Evolutionary conservation across 2,797 vertebrate species (phyloP).

Genomic region (Anisognathus igniventris): DNA sequence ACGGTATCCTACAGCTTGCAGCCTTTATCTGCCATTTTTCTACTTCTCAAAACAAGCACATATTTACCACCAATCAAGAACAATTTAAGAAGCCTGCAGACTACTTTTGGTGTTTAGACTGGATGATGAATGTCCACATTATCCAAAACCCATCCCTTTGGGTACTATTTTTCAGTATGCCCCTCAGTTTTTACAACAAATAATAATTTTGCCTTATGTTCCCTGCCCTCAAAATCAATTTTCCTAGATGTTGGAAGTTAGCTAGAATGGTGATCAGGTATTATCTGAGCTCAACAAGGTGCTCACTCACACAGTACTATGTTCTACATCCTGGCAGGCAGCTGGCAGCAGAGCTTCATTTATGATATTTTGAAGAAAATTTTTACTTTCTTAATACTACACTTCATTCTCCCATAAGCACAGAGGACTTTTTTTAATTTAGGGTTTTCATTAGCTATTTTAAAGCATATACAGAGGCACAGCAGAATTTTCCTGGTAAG

Average conservation of each 20-base stretch:
- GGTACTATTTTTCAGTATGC: not conserved
- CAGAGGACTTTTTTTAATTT: not conserved
- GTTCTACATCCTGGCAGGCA: not conserved
- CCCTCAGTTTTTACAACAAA: not conserved
- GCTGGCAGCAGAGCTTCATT: not conserved
- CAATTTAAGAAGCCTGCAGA: not conserved
- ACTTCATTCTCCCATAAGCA: not conserved
- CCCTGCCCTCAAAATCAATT: not conserved
- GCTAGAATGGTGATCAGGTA: not conserved
- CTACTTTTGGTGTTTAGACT: not conserved
- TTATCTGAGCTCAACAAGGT: not conserved
- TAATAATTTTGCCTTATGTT: not conserved
- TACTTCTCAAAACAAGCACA: not conserved
- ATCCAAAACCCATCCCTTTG: not conserved
- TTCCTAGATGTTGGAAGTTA: not conserved
- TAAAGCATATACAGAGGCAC: not conserved
- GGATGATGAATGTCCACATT: not conserved
- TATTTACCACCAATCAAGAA: not conserved
- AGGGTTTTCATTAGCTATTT: not conserved
- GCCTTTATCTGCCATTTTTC: not conserved
- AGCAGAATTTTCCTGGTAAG: not conserved
- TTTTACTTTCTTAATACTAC: not conserved
- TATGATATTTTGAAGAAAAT: not conserved
- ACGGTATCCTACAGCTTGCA: not conserved
- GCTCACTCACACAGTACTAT: not conserved